Conservation (phyloP, 1,140 invertebrate species). For the Lasioglossum albipes region DNA sequence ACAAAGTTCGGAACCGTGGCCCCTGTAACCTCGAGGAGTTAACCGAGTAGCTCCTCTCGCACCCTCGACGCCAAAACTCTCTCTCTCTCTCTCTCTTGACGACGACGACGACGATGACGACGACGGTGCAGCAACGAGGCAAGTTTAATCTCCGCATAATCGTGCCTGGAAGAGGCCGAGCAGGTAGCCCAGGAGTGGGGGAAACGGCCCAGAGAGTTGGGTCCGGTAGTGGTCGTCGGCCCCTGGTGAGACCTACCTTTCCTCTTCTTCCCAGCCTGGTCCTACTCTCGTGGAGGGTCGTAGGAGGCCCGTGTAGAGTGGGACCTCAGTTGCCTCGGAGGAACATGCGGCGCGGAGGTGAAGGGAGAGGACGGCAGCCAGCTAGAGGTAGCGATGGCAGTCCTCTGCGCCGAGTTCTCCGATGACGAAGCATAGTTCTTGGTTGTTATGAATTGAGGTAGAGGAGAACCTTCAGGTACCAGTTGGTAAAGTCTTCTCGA, state of each 20-base stretch:
- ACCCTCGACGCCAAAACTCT: background rate
- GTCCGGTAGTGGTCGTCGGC: conserved; percentile 67
- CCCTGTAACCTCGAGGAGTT: background rate
- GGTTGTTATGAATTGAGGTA: no score
- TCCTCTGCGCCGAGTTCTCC: background rate
- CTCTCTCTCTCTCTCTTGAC: no score
- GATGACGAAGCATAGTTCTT: no score
- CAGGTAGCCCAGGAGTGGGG: conserved; percentile 13
- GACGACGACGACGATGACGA: background rate
- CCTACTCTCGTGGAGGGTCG: conserved; percentile 45
- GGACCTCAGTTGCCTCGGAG: conserved; percentile 21
- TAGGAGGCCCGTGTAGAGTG: conserved; percentile 39
- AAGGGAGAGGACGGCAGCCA: background rate
- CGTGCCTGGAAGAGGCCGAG: conserved; percentile 26
- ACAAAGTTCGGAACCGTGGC: background rate
- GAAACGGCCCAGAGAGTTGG: background rate
- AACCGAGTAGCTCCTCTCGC: no score
- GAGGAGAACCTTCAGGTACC: no score
- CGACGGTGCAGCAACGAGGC: conserved; percentile 29
- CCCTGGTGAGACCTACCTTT: conserved; percentile 50
- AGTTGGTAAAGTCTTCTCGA: no score
- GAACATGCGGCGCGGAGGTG: background rate
- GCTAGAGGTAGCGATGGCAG: conserved; percentile 19
- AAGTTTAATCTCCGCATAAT: conserved; percentile 56
- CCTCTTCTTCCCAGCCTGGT: conserved; percentile 29